These are phyloP conservation scores for Phylloscopus whistleri DNA, from an alignment of 2,113 vertebrate species.

Conservation along the genomic window DNA sequence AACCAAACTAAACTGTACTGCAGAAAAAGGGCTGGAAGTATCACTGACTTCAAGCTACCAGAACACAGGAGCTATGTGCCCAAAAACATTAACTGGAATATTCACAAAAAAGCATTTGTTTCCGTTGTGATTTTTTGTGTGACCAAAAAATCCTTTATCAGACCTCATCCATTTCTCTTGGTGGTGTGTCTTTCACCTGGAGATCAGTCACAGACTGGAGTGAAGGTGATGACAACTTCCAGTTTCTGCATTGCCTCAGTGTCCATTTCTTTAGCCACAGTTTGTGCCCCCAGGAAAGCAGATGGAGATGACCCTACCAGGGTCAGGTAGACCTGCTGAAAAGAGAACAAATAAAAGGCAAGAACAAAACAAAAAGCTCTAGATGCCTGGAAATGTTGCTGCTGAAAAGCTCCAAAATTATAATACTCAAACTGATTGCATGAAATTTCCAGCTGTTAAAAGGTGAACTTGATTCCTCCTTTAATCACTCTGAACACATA, in stretches of 20 bases:
- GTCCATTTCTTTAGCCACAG: background rate
- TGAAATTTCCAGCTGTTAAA: constrained; percentile 38
- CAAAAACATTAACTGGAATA: background rate
- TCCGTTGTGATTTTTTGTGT: background rate
- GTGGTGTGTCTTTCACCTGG: background rate
- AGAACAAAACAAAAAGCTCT: background rate
- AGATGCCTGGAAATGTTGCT: background rate
- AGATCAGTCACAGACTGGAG: background rate
- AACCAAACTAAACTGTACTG: background rate
- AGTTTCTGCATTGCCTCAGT: background rate
- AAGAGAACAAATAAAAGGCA: background rate
- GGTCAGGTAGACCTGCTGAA: background rate
- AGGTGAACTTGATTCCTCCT: constrained; percentile 17
- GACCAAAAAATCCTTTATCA: background rate
- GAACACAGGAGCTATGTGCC: background rate
- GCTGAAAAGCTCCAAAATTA: background rate
- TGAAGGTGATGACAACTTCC: background rate
- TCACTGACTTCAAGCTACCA: background rate
- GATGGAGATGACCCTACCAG: background rate
- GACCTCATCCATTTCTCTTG: background rate
- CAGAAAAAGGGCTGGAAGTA: background rate
- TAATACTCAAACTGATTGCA: constrained; percentile 22
- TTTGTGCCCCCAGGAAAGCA: background rate
- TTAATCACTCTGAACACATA: constrained; percentile 30
- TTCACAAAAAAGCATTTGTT: background rate